Evolutionary conservation across 2,797 vertebrate species (phyloP).

Genomic region (Microctenopoma stevenorrisi): DNA sequence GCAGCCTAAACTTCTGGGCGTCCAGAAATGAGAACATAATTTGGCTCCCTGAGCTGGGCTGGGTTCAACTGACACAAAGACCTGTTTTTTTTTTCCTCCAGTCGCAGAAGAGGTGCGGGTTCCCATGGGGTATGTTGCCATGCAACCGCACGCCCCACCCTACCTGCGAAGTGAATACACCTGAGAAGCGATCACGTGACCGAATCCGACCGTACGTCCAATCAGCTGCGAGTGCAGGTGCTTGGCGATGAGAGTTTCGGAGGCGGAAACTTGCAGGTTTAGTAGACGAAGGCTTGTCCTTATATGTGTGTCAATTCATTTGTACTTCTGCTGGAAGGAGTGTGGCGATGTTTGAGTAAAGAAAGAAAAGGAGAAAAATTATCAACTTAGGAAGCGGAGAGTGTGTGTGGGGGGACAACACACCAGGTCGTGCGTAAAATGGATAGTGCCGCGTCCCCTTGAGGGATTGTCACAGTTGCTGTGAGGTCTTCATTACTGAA

Average conservation of each 20-base stretch:
- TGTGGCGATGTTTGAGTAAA: background rate
- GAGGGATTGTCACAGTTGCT: slow-evolving; percentile 35
- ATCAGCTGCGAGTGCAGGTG: slow-evolving; percentile 80
- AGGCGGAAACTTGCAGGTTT: slow-evolving; percentile 80
- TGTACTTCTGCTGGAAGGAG: background rate
- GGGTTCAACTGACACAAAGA: slow-evolving; percentile 63
- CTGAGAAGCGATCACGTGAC: slow-evolving; percentile 74
- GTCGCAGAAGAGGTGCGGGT: slow-evolving; percentile 41
- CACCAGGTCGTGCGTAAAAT: slow-evolving; percentile 55
- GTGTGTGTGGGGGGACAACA: slow-evolving; percentile 9
- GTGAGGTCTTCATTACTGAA: slow-evolving; percentile 1
- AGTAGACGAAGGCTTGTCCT: slow-evolving; percentile 48
- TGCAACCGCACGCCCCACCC: slow-evolving; percentile 68
- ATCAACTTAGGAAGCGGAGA: background rate
- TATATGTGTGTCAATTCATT: slow-evolving; percentile 59
- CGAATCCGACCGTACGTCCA: slow-evolving; percentile 55
- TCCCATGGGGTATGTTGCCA: slow-evolving; percentile 68
- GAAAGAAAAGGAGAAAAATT: no score
- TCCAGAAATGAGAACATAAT: slow-evolving; percentile 21
- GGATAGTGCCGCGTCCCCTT: slow-evolving; percentile 44
- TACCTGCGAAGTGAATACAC: slow-evolving; percentile 54
- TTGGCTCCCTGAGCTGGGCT: slow-evolving; percentile 54
- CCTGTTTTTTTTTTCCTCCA: slow-evolving; percentile 29
- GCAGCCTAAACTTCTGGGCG: slow-evolving; percentile 10
- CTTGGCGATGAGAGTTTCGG: slow-evolving; percentile 75